Conservation (phyloP, 2,113 vertebrate genomes). For the Tangachromis dhanisi region DNA sequence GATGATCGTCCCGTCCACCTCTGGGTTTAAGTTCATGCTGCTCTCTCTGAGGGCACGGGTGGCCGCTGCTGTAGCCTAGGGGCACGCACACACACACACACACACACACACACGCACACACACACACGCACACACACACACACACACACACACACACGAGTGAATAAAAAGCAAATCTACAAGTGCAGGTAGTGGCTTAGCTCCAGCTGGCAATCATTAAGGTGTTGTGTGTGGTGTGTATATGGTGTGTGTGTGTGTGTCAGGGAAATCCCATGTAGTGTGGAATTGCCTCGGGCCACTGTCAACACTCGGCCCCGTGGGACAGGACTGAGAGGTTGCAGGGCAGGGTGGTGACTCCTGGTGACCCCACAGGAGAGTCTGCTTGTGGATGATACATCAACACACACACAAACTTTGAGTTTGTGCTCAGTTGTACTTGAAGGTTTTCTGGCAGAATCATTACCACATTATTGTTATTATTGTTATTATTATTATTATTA, state of each 20-base stretch:
- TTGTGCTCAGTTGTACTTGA: neutral
- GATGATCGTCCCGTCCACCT: conserved; percentile 88
- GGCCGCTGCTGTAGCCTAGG: conserved; percentile 85
- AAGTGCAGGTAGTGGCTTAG: conserved; percentile 69
- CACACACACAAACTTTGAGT: neutral
- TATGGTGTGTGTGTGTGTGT: neutral
- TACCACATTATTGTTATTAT: neutral
- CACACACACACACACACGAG: conserved; percentile 29
- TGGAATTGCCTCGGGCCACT: conserved; percentile 68
- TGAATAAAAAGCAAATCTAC: conserved; percentile 46
- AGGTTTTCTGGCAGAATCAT: neutral
- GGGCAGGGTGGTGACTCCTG: conserved; percentile 59
- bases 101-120: conserved; percentile 44
- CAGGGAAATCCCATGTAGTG: conserved; percentile 28
- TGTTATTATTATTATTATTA: neutral
- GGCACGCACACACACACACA: conserved; percentile 43
- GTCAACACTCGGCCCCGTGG: conserved; percentile 57
- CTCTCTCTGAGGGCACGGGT: conserved; percentile 86
- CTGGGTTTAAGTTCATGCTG: conserved; percentile 96
- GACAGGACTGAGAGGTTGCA: conserved; percentile 69
- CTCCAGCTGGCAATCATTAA: conserved; percentile 67
- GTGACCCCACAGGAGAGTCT: conserved; percentile 51
- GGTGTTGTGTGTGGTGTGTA: conserved; percentile 28
- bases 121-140: conserved; percentile 54
- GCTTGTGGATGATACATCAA: conserved; percentile 28